Evolutionary conservation across 1,140 invertebrate genomes (phyloP), one percentile per base, ranked within the genome.

Genomic region (Formica exsecta): DNA sequence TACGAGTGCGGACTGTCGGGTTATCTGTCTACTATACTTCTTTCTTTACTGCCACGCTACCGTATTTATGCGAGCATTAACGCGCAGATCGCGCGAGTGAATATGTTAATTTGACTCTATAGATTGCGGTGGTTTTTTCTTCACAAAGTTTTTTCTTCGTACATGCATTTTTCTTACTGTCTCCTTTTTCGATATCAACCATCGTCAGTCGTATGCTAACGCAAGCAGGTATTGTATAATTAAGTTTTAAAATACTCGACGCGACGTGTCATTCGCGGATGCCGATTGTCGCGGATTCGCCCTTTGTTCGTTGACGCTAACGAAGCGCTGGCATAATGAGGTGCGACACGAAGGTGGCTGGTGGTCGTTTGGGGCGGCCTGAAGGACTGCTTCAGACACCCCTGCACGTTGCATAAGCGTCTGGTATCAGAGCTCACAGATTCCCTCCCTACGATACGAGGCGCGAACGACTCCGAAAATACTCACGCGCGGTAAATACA

Each of bases 361-460:
- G 65, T 59, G 87, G 76, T 64, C 73, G 86, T 64, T 87, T 65
- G 80, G 59, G 74, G 19, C 11, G 36, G 65, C 51, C 62, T 88
- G 87, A 90, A 91, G 90, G 83, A 90, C 91, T 88, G 92, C 90
- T 93, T 92, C 92, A 92, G 92, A 93, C 91, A 92, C 87, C 91
- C 91, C 65, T 87, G 81, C 74, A 66, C 71, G 77, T 74, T 79
- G 36, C 83, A 88, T 71, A 80, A 89, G 86, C 86, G 90, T 90
- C 89, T 90, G 91, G 90, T 88, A 87, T 76, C 65, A 90, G 85
- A 90, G 57, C 73, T 65, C 83, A 86, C 83, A 86, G 90, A 92
- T 92, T 92, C 87, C 77, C 86, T 89, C 87, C 88, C 89, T 87
- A 54, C 36, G 76, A 61, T 76, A 88, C 65, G 70, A 57, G 61